Evolutionary conservation across 2,113 vertebrate species (phyloP).

Genomic region (Aegotheles bennettii): DNA sequence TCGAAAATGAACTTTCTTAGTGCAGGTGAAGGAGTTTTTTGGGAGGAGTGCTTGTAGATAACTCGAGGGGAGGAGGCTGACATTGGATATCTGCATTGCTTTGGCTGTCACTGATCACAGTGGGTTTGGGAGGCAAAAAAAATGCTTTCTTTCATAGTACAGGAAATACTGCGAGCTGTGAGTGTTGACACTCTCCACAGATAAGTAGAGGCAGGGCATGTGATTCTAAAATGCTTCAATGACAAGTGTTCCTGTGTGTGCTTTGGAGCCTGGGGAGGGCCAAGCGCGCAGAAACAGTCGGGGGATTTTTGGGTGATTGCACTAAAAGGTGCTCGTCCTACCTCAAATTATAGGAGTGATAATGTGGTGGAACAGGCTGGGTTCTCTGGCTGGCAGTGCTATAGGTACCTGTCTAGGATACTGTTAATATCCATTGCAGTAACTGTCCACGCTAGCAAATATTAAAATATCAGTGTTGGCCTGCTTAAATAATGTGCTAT

Average conservation of each 20-base stretch:
- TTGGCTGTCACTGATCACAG: background rate
- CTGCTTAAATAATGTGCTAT: background rate
- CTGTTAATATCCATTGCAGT: background rate
- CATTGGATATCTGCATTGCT: background rate
- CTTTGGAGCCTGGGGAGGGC: background rate
- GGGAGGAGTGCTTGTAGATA: background rate
- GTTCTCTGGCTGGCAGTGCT: background rate
- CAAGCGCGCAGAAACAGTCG: background rate
- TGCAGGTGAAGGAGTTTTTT: background rate
- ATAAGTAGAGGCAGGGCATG: background rate
- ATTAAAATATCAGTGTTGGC: background rate
- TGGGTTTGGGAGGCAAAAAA: background rate
- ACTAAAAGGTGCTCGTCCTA: background rate
- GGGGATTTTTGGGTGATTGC: background rate
- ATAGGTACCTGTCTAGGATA: background rate
- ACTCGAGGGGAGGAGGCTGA: background rate
- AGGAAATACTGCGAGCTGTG: background rate
- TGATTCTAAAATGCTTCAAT: background rate
- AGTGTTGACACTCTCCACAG: slow-evolving; percentile 19
- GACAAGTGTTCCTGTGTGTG: background rate
- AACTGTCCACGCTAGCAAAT: background rate
- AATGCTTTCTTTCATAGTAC: background rate
- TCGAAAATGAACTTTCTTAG: background rate
- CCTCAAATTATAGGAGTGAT: background rate
- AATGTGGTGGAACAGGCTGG: background rate